Evolutionary conservation across 2,888 invertebrate species (phyloP).

Genomic region (Andrena fulva): DNA sequence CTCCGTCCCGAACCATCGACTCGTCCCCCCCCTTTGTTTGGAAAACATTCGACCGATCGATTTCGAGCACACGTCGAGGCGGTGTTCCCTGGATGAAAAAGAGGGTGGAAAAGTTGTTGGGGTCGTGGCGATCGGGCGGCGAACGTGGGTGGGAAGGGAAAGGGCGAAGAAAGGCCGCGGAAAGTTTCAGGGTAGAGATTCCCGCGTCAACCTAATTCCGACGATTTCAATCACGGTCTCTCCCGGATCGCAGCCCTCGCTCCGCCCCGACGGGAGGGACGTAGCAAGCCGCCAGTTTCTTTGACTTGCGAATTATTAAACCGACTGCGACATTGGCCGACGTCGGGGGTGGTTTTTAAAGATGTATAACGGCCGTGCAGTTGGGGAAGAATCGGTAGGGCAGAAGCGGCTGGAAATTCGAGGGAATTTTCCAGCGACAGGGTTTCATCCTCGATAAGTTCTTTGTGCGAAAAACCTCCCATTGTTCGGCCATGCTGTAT

Average conservation of each 20-base stretch:
- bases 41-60: slow-evolving; percentile 35
- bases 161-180: neutral
- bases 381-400: slow-evolving; percentile 13
- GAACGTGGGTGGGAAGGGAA: neutral
- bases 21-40: neutral
- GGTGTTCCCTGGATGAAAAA: neutral
- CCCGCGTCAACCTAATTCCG: slow-evolving; percentile 53
- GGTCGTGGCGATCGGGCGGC: neutral
- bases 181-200: slow-evolving; percentile 22
- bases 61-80: slow-evolving; percentile 2
- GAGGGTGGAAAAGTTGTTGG: slow-evolving; percentile 21
- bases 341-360: slow-evolving; percentile 41
- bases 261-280: neutral
- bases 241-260: slow-evolving; percentile 12
- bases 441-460: slow-evolving; percentile 45
- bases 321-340: slow-evolving; percentile 26
- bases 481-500: slow-evolving; percentile 17
- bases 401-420: slow-evolving; percentile 21
- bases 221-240: slow-evolving; percentile 48
- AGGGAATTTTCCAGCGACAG: slow-evolving; percentile 30
- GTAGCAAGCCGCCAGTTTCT: slow-evolving; percentile 14
- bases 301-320: slow-evolving; percentile 62
- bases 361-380: slow-evolving; percentile 33
- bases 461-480: slow-evolving; percentile 7
- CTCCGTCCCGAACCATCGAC: neutral